Percentiles rank a stretch among this genome's conserved stretches.
Evolutionary conservation across 2,113 vertebrate genomes (phyloP).

Genomic region (Cromileptes altivelis): DNA sequence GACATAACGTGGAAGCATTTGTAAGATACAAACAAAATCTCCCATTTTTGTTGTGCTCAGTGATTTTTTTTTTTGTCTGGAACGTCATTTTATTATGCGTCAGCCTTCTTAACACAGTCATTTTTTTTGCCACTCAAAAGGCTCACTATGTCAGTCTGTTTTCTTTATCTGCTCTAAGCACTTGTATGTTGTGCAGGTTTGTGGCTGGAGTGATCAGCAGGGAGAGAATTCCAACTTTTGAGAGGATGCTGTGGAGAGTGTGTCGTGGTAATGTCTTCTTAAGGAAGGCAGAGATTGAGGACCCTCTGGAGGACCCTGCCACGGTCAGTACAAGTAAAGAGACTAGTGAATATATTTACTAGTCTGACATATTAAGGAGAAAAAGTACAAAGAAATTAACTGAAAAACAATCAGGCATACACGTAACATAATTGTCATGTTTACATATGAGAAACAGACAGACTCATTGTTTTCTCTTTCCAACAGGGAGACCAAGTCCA

Average conservation of each 20-base stretch:
- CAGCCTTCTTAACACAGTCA: not conserved
- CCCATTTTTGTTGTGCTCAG: not conserved
- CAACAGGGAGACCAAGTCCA: conserved; percentile 95
- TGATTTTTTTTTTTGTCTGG: not conserved
- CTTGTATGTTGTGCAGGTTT: conserved; percentile 84
- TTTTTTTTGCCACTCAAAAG: not conserved
- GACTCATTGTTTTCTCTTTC: not conserved
- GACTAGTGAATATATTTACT: not conserved
- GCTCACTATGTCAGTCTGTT: not conserved
- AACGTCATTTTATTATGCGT: not conserved
- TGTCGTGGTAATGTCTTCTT: conserved; percentile 98
- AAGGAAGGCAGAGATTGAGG: conserved; percentile 96
- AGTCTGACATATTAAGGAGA: not conserved
- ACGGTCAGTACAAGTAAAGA: conserved; percentile 85
- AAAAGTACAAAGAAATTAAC: not conserved
- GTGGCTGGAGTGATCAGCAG: conserved; percentile 97
- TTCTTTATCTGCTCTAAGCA: not conserved
- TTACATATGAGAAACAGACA: not conserved
- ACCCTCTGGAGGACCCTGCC: conserved; percentile 94
- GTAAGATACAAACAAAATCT: not conserved
- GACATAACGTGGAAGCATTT: no score
- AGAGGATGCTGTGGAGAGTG: conserved; percentile 98
- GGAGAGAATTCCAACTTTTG: conserved; percentile 96
- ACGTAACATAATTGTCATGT: not conserved
- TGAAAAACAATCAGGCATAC: not conserved